Evolutionary conservation across 2,888 invertebrate species (phyloP).

Genomic region (Tetanocera ferruginea): DNA sequence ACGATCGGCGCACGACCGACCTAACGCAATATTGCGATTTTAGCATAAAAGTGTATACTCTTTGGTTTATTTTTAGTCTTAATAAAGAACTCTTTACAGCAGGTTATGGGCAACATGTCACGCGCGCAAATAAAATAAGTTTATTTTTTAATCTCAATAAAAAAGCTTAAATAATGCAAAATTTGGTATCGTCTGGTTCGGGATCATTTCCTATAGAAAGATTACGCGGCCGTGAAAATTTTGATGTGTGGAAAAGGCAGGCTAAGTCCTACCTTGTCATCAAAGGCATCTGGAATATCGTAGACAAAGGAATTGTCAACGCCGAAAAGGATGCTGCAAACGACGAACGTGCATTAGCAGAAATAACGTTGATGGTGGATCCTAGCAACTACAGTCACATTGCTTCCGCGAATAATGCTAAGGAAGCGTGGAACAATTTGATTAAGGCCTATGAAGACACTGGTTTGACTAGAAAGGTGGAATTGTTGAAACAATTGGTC

Average conservation of each 20-base stretch:
- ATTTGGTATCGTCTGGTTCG: no score
- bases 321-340: constrained; percentile 34
- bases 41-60: no score
- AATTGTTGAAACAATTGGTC: constrained; percentile 43
- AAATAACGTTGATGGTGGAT: constrained; percentile 50
- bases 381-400: constrained; percentile 49
- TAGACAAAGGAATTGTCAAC: constrained; percentile 37
- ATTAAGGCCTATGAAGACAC: constrained; percentile 44
- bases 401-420: no score
- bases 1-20: no score
- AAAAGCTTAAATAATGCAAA: no score
- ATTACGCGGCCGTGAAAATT: constrained; percentile 47
- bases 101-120: no score
- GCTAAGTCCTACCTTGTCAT: no score
- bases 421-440: constrained; percentile 49
- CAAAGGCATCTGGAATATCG: constrained; percentile 43
- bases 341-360: constrained; percentile 45
- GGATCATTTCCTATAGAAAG: constrained; percentile 35
- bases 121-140: no score
- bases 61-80: no score
- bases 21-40: no score
- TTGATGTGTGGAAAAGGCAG: constrained; percentile 60
- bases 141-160: no score
- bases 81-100: no score
- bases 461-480: constrained; percentile 43